Evolutionary conservation across 2,797 vertebrate species (phyloP), one percentile per base, ranked within the genome.

Genomic region (Amblyraja radiata): DNA sequence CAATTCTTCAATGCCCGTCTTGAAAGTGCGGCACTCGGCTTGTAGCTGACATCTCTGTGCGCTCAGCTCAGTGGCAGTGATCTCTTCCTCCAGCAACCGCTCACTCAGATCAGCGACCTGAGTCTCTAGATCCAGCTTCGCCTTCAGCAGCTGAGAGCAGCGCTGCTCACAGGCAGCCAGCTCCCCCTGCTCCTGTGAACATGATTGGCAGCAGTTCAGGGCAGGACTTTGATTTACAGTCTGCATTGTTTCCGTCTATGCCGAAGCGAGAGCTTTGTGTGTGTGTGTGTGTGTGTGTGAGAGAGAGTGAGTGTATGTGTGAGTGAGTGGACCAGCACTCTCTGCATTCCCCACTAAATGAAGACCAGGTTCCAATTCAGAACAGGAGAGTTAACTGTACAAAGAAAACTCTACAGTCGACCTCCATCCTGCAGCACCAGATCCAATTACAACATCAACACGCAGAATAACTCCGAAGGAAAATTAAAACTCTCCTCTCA

Each of bases 31-130:
- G 94, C 96, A 96, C 95, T 97, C 96, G 0, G 94, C 93, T 94
- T 97, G 95, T 94, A 97, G 96, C 61, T 95, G 94, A 86, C 96
- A 96, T 83, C 95, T 94, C 93, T 97, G 96, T 3, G 95, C 93
- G 63, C 93, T 93, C 93, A 97, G 95, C 94, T 96, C 95, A 93
- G 95, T 90, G 0, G 96, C 95, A 77, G 95, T 95, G 81, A 93
- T 94, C 95, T 97, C 96, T 94, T 97, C 96, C 93, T 96, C 96
- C 94, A 97, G 96, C 94, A 97, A 95, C 7, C 95, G 96, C 4
- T 96, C 95, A 0, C 95, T 95, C 93, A 97, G 95, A 76, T 95
- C 96, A 0, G 93, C 95, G 93, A 97, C 95, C 95, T 96, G 96
- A 36, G 65, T 94, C 95, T 97, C 95, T 93, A 97, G 95, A 93